Evolutionary conservation across 2,888 invertebrate species (phyloP), one percentile per base, ranked within the genome.

Genomic region (Noctua janthina): DNA sequence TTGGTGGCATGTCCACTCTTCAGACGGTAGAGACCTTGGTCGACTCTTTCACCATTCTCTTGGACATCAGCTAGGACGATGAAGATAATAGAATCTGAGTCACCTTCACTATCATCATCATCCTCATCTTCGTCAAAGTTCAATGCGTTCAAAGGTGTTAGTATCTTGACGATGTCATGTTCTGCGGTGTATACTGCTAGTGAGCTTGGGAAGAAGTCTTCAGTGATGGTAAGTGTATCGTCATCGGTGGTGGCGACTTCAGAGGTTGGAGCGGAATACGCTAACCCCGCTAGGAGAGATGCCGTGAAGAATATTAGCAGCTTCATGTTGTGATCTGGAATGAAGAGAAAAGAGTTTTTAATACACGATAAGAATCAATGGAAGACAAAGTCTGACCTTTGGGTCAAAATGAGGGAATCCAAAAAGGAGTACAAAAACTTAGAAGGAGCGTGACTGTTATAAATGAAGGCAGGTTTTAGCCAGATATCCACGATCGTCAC

Each of bases 1-100:
- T 92, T 93, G 0, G 82, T 93, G 3, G 90, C 91, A 0, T 70
- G 67, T 56, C 87, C 88, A 0, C 90, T 84, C 59, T 90, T 91
- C 0, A 93, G 74, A 0, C 90, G 78, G 54, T 90, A 94, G 0
- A 94, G 88, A 35, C 94, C 94, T 90, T 91, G 87, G 77, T 93
- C 87, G 0, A 88, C 85, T 73, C 72, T 87, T 29, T 88, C 74
- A 3, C 91, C 92, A 5, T 88, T 82, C 1, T 77, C 83, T 13
- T 90, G 85, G 5, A 82, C 74, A 29, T 93, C 93, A 56, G 92
- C 93, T 89, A 90, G 87, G 17, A 90, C 90, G 66, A 93, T 93
- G 87, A 94, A 95, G 10, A 89, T 29, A 0, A 84, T 6, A 11
- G 78, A 46, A 0, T 87, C 72, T 4, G 79, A 46, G 11, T 81